Base-by-base conservation (phyloP, 1,140 invertebrate species). In the Saxidomus purpurata region DNA sequence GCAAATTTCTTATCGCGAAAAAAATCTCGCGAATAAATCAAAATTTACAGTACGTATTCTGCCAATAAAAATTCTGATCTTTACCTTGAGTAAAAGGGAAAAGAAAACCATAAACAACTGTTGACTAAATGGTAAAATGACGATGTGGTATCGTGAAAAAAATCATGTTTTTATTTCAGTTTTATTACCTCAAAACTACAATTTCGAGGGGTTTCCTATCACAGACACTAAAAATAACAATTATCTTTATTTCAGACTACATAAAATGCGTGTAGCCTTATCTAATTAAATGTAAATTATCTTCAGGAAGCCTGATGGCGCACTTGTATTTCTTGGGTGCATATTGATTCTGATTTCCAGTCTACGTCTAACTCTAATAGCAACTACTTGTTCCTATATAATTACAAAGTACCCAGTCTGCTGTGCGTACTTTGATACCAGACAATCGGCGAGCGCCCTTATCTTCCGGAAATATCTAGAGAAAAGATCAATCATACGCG, bases 381-480 rank as follows among this genome's bases (percentile, higher is more conserved):
- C 25, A 63, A 63, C 25, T 63, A 28, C 59, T 63, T 63, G 59
- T 63, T 63, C 28, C 25, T 63, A 28, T 63, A 25, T 63, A 63
- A 63, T 63, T 28, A 63, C 9, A 71, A 71, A 71, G 17, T 22
- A 71, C 11, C n/a, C 34, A 1, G 36, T 22, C 34, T 38, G 34
- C 34, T 38, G 9, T 15, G 34, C 1, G 67, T 71, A 71, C 67
- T 71, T 71, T 19, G 67, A 36, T 38, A 19, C 22, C 67, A 71
- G 67, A 40, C 67, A 71, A 38, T 71, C 67, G 67, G 67, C 31
- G 13, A 67, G 61, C 38, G 15, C 15, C 34, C 34, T 25, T 71
- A 71, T 71, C 67, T 71, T 71, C 13, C 31, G 67, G 67, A 71
- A 71, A 71, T 71, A 71, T 71, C 67, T 38, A 17, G 13, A 40